Percentiles rank a stretch among this genome's conserved stretches.
phyloP scores from a whole-genome alignment of 2,113 vertebrate species.

The Upupa epops region DNA sequence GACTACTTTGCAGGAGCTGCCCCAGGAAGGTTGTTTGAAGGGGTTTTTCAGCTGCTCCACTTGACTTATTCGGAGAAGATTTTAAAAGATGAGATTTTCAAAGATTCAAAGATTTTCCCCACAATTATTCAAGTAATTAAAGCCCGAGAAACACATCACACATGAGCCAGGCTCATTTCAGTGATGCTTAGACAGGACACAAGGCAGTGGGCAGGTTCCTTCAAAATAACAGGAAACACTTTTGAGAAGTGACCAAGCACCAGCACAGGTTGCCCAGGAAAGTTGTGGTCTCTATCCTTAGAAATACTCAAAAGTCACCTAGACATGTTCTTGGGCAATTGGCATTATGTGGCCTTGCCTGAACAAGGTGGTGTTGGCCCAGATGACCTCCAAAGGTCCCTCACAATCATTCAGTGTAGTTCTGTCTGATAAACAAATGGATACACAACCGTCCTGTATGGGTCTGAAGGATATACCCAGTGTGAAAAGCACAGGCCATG shows the following conservation, averaged over 20 bases:
- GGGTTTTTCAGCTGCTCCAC: not conserved
- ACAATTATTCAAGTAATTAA: not conserved
- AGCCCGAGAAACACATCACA: not conserved
- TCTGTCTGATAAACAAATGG: not conserved
- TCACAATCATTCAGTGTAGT: not conserved
- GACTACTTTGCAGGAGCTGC: not conserved
- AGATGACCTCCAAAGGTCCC: not conserved
- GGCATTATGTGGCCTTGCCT: not conserved
- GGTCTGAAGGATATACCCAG: not conserved
- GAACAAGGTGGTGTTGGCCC: not conserved
- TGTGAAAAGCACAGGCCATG: not conserved
- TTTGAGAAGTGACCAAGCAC: not conserved
- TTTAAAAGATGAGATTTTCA: not conserved
- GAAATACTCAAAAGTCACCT: not conserved
- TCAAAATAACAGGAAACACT: not conserved
- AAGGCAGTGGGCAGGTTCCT: accelerated
- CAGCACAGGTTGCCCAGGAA: not conserved
- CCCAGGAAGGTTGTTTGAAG: not conserved
- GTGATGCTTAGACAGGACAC: not conserved
- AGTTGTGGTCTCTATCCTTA: not conserved
- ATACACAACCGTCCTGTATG: not conserved
- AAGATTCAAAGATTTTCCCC: not conserved
- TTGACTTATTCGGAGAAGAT: not conserved
- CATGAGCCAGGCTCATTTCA: not conserved
- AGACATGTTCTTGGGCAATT: accelerated